Percentiles rank a stretch among this genome's conserved stretches.
Conservation (phyloP, 2,797 vertebrate species). For the Meriones psammophilus region DNA sequence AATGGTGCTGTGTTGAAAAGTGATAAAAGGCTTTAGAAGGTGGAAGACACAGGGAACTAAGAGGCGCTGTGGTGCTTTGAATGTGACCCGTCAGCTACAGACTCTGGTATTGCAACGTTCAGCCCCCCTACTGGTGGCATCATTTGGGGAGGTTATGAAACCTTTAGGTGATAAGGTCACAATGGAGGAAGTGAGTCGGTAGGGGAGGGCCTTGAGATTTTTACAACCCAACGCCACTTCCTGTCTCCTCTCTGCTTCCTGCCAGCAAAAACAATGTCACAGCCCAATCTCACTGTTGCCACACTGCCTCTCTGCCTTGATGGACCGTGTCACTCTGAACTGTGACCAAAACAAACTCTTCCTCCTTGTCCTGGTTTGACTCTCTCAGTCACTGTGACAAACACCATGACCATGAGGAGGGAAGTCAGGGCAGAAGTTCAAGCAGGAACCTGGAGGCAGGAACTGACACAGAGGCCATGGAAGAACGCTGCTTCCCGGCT, state of each 20-base stretch:
- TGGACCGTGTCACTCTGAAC: background rate
- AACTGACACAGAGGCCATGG: background rate
- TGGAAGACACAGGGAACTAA: background rate
- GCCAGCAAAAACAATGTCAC: background rate
- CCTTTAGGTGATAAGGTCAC: background rate
- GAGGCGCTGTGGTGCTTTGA: background rate
- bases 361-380: background rate
- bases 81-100: too few species aligned
- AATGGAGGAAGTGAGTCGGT: background rate
- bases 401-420: background rate
- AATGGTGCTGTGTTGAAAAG: background rate
- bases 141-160: background rate
- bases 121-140: too few species aligned
- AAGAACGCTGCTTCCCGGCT: background rate
- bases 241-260: background rate
- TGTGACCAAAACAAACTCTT: background rate
- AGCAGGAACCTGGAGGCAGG: background rate
- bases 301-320: fast-evolving
- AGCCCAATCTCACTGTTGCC: background rate
- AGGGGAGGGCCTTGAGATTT: background rate
- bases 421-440: background rate
- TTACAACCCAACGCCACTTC: background rate
- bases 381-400: background rate
- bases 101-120: background rate
- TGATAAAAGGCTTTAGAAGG: background rate